Conservation (phyloP, 2,797 vertebrate genomes). For the Darevskia mixta region DNA sequence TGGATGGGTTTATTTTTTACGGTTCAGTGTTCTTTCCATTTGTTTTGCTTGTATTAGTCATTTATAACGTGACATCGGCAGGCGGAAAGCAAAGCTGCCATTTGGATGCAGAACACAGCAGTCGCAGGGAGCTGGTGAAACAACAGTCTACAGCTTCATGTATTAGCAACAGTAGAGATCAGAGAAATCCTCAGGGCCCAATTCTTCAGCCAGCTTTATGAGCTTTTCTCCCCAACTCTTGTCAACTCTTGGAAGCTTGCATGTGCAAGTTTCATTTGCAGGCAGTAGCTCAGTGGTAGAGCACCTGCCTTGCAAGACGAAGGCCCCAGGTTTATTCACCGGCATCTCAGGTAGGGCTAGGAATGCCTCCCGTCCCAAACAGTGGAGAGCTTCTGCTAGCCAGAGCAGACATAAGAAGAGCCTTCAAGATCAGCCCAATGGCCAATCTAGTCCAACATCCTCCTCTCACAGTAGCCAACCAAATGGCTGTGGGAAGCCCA, state of each 20-base stretch:
- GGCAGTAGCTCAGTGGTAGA: too few species aligned
- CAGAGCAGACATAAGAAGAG: too few species aligned
- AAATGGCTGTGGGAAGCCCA: too few species aligned
- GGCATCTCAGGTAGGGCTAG: too few species aligned
- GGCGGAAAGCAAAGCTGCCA: neutral
- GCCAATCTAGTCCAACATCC: too few species aligned
- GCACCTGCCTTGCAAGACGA: too few species aligned
- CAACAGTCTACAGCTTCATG: neutral
- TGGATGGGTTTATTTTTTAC: neutral
- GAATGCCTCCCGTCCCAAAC: too few species aligned
- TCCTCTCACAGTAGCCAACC: too few species aligned
- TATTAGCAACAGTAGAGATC: neutral
- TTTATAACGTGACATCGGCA: neutral
- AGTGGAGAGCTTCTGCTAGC: too few species aligned
- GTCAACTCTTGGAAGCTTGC: too few species aligned
- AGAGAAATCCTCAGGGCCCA: neutral
- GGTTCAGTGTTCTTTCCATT: neutral
- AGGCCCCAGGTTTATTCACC: too few species aligned
- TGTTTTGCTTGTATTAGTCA: neutral
- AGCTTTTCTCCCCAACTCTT: neutral
- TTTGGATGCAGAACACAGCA: rapidly evolving
- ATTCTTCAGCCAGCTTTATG: neutral
- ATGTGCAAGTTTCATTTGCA: neutral
- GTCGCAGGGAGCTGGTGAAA: neutral
- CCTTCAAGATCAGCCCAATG: too few species aligned